Conservation (phyloP, 1,140 invertebrate species). For the Homalodisca vitripennis region DNA sequence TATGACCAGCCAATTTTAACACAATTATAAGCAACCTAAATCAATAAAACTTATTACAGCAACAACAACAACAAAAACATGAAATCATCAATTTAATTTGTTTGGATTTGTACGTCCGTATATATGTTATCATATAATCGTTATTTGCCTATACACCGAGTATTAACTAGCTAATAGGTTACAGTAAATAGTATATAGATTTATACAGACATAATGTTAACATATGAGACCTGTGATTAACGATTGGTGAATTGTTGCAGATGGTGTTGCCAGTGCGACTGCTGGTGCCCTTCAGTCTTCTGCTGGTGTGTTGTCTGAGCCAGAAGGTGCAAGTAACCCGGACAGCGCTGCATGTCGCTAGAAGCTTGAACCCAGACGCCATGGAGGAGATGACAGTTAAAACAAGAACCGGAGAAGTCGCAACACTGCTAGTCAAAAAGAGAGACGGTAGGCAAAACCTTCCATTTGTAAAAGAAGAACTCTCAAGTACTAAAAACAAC, state of each 20-base stretch:
- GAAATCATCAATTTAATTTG: too few species aligned
- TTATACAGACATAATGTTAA: too few species aligned
- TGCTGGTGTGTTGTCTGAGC: background rate
- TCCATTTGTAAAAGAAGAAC: constrained; percentile 12
- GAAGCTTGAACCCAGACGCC: constrained; percentile 70
- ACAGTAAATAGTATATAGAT: too few species aligned
- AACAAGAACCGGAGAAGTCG: constrained; percentile 68
- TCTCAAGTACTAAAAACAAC: background rate
- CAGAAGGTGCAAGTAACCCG: constrained; percentile 51
- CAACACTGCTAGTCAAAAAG: constrained; percentile 75
- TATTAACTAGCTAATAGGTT: too few species aligned
- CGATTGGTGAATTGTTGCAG: constrained; percentile 17
- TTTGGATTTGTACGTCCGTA: too few species aligned
- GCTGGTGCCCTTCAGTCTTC: background rate
- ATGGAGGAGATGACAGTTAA: constrained; percentile 72
- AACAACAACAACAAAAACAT: too few species aligned
- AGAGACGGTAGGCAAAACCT: constrained; percentile 50
- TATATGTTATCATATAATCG: too few species aligned
- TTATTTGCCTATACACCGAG: too few species aligned
- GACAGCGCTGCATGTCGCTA: constrained; percentile 72
- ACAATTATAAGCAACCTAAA: too few species aligned
- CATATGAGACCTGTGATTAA: too few species aligned
- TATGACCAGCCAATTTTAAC: too few species aligned
- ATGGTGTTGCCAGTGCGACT: constrained; percentile 2
- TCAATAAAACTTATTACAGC: too few species aligned